A percentile compares a stretch with the other conserved stretches of the same genome.
phyloP scores from a whole-genome alignment of 2,797 vertebrate species.

The Galago senegalensis region DNA sequence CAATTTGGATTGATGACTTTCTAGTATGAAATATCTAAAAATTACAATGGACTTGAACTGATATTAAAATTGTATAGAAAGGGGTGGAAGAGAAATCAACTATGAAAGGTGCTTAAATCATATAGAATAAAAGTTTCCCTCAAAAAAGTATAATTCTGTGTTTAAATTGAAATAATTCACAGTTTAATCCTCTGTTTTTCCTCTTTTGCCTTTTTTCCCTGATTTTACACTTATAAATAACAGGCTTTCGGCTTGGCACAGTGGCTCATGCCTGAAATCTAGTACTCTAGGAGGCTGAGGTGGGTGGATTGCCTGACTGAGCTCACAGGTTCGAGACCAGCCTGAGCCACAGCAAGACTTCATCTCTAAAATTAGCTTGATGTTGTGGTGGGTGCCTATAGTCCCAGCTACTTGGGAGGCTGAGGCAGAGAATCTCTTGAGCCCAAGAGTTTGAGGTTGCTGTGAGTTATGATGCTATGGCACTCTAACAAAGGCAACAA shows the following conservation, averaged over 20 bases:
- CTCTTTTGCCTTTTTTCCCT: background rate
- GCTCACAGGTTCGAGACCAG: too few relatives aligned
- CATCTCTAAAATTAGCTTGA: too few relatives aligned
- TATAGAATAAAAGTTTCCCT: background rate
- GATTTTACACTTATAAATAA: conserved; percentile 38
- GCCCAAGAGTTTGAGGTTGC: too few relatives aligned
- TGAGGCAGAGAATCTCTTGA: too few relatives aligned
- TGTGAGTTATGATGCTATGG: too few relatives aligned
- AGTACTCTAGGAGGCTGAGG: too few relatives aligned
- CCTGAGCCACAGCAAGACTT: too few relatives aligned
- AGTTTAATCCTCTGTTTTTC: background rate
- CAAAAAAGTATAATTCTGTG: conserved; percentile 41
- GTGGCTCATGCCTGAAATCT: too few relatives aligned
- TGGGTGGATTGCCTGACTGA: too few relatives aligned
- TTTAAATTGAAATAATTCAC: conserved; percentile 31
- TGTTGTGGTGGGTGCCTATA: too few relatives aligned
- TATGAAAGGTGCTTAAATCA: conserved; percentile 50
- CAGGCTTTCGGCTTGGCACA: background rate
- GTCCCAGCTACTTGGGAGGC: too few relatives aligned
- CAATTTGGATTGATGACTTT: conserved; percentile 67
- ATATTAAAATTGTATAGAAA: conserved; percentile 63
- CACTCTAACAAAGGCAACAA: too few relatives aligned
- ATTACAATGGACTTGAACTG: conserved; percentile 52
- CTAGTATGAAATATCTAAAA: conserved; percentile 63
- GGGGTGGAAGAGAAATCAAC: conserved; percentile 60